Percentiles rank a stretch among this genome's conserved stretches.
These are phyloP conservation scores for Druon quercuslanigerum DNA, from an alignment of 1,140 invertebrate genomes.

Conservation along the genomic window DNA sequence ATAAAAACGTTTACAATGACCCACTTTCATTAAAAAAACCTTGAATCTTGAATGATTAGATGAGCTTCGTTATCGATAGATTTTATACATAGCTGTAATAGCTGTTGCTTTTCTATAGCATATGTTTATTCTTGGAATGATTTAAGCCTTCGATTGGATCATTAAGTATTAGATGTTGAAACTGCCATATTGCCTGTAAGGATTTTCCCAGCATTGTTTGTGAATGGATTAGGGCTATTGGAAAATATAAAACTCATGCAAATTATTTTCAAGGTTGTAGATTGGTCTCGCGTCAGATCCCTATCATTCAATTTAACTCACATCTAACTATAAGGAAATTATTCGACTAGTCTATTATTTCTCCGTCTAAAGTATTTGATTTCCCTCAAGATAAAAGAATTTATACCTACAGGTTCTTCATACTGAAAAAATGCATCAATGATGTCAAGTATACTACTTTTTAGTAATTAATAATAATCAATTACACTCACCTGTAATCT, in stretches of 20 bases:
- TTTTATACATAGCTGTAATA: neutral
- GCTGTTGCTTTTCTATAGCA: neutral
- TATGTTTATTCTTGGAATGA: neutral
- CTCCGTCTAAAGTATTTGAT: no score
- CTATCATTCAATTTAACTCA: no score
- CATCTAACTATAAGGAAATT: no score
- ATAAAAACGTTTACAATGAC: neutral
- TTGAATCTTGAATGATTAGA: neutral
- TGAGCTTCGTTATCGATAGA: neutral
- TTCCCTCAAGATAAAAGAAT: no score
- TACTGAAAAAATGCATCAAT: no score
- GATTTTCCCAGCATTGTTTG: neutral
- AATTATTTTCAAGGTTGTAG: no score
- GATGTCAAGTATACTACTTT: neutral
- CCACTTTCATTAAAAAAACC: no score
- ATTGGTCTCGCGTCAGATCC: no score
- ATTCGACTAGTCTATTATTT: no score
- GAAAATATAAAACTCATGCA: no score
- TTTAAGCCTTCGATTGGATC: neutral
- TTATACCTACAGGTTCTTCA: no score
- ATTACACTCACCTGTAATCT: constrained; percentile 79
- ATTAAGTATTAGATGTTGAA: constrained; percentile 29
- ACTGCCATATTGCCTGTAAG: neutral
- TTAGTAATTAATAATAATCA: neutral
- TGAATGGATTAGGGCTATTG: no score